Percentiles rank a stretch among this genome's conserved stretches.
Evolutionary conservation across 2,888 invertebrate species (phyloP).

Genomic region (Pristionchus fissidentatus): DNA sequence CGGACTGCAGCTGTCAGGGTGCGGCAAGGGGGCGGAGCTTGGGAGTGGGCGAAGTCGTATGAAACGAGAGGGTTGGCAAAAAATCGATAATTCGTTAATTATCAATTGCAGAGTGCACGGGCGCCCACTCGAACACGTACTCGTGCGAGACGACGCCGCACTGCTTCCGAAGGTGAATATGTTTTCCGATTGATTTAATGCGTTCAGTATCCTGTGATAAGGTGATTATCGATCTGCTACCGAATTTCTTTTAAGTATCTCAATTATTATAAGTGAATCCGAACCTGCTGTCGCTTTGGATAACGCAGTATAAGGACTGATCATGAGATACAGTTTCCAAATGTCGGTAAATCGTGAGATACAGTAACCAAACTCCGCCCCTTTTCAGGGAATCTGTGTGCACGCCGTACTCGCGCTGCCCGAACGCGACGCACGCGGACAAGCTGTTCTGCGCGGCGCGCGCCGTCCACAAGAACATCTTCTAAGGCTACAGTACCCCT

Average conservation of each 20-base stretch:
- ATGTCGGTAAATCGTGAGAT: neutral
- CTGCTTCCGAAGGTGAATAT: conserved; percentile 58
- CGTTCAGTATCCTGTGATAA: too few species aligned
- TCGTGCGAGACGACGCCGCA: conserved; percentile 61
- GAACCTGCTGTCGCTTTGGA: neutral
- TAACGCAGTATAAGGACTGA: neutral
- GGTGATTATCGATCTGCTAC: too few species aligned
- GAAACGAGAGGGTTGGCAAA: neutral
- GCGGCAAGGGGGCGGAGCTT: neutral
- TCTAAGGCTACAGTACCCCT: neutral
- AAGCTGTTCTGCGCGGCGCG: conserved; percentile 59
- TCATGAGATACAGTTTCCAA: too few species aligned
- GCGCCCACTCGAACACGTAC: conserved; percentile 43
- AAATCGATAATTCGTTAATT: neutral
- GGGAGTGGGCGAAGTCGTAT: neutral
- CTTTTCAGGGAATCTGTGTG: conserved; percentile 62
- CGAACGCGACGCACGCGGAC: conserved; percentile 65
- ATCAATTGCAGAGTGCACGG: conserved; percentile 43
- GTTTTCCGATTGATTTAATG: neutral
- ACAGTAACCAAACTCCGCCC: neutral
- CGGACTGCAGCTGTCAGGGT: conserved; percentile 66
- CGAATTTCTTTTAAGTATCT: too few species aligned
- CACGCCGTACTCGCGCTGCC: conserved; percentile 66
- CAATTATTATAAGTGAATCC: too few species aligned
- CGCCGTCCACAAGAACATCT: conserved; percentile 5